These are phyloP conservation scores for Leucophenga maculata DNA, from an alignment of 2,888 invertebrate genomes.

Conservation along the genomic window DNA sequence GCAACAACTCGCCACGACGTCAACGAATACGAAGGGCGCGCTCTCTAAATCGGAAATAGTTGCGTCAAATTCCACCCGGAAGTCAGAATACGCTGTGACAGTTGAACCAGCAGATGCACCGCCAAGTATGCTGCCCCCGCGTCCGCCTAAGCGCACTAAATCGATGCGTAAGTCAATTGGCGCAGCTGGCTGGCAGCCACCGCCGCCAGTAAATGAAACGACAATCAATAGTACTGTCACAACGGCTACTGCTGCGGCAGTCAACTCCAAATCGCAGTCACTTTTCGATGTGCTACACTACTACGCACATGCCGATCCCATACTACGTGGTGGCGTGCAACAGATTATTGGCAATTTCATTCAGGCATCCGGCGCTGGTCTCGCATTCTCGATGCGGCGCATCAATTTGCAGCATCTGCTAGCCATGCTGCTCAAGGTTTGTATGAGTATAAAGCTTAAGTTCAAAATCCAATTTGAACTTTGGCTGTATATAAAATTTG, in stretches of 20 bases:
- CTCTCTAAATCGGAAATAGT: constrained; percentile 70
- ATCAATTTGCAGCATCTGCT: constrained; percentile 63
- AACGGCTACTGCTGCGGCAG: constrained; percentile 20
- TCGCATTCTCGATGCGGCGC: constrained; percentile 45
- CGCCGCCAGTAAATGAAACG: background rate
- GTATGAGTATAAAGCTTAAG: constrained; percentile 28
- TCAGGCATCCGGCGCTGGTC: constrained; percentile 55
- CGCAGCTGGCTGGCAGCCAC: background rate
- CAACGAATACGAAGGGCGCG: constrained; percentile 34
- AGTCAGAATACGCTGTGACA: constrained; percentile 43
- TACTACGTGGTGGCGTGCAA: constrained; percentile 70
- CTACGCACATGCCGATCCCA: constrained; percentile 70
- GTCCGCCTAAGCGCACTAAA: constrained; percentile 65
- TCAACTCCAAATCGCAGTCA: constrained; percentile 33
- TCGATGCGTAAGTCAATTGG: constrained; percentile 57
- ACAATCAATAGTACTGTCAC: background rate
- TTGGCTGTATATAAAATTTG: background rate
- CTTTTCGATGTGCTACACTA: constrained; percentile 68
- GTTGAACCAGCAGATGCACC: constrained; percentile 58
- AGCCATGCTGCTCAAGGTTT: constrained; percentile 69
- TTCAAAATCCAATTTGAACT: no score
- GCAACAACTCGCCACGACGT: constrained; percentile 40
- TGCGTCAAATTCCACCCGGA: constrained; percentile 34
- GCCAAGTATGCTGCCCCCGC: constrained; percentile 53
- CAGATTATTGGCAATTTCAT: constrained; percentile 70